These are phyloP conservation scores for Drosophila setifemur DNA, from an alignment of 1,140 invertebrate species.

Conservation along the genomic window DNA sequence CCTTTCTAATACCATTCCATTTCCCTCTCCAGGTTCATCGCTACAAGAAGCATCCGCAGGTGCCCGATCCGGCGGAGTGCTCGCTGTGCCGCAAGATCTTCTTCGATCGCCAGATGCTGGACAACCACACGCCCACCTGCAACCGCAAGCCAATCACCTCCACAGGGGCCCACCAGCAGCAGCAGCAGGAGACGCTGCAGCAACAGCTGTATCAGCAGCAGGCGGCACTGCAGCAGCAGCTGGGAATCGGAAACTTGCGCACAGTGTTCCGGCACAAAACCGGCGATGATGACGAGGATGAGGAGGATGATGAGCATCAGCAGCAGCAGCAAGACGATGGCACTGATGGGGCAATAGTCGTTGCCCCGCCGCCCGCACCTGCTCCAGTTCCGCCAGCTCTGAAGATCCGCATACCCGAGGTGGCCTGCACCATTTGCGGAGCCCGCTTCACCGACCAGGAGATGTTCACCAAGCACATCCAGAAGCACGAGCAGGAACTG, in stretches of 20 bases:
- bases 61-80: constrained; percentile 76
- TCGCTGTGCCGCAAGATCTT: constrained; percentile 77
- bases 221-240: constrained; percentile 12
- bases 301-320: constrained; percentile 50
- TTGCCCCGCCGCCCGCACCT: not conserved
- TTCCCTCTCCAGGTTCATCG: constrained; percentile 63
- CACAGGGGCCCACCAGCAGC: constrained; percentile 64
- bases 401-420: constrained; percentile 75
- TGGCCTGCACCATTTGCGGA: constrained; percentile 77
- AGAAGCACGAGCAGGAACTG: constrained; percentile 77
- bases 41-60: constrained; percentile 82
- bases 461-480: constrained; percentile 77
- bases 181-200: constrained; percentile 15
- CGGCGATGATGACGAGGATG: constrained; percentile 75
- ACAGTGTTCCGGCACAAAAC: constrained; percentile 70
- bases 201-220: constrained; percentile 17
- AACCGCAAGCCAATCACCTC: constrained; percentile 76
- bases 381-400: not conserved
- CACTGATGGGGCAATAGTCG: not conserved
- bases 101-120: constrained; percentile 79
- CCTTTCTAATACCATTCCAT: not conserved
- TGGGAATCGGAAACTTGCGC: constrained; percentile 4
- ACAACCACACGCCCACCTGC: constrained; percentile 78
- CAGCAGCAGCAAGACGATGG: constrained; percentile 9
- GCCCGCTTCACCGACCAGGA: constrained; percentile 78